These are phyloP conservation scores for Falco peregrinus DNA, from an alignment of 2,797 vertebrate genomes.

Conservation along the genomic window DNA sequence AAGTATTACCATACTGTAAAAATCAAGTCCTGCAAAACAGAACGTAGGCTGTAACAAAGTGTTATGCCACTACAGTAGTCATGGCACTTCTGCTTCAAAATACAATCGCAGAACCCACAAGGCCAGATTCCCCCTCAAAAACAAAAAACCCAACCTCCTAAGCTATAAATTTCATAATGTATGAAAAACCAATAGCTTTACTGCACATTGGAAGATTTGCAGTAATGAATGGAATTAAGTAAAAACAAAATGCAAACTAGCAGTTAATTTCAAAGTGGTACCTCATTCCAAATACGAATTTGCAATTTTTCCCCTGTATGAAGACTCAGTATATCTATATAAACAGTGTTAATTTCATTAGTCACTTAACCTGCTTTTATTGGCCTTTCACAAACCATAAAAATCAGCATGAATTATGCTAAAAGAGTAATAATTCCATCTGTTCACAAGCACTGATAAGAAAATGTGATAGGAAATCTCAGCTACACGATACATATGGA, in stretches of 20 bases:
- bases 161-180: background rate
- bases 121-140: background rate
- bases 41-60: background rate
- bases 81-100: background rate
- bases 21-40: background rate
- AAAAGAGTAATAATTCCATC: background rate
- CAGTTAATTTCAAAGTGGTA: background rate
- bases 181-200: background rate
- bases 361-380: background rate
- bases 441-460: background rate
- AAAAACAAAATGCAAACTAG: background rate
- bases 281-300: background rate
- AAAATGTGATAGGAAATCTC: background rate
- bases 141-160: background rate
- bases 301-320: background rate
- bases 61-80: background rate
- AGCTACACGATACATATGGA: fast-evolving
- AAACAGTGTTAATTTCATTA: background rate
- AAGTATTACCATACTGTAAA: background rate
- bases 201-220: background rate
- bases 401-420: background rate
- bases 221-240: background rate
- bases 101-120: background rate
- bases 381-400: background rate
- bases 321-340: background rate